Conservation (phyloP, 2,888 invertebrate genomes). For the Tipula lateralis region DNA sequence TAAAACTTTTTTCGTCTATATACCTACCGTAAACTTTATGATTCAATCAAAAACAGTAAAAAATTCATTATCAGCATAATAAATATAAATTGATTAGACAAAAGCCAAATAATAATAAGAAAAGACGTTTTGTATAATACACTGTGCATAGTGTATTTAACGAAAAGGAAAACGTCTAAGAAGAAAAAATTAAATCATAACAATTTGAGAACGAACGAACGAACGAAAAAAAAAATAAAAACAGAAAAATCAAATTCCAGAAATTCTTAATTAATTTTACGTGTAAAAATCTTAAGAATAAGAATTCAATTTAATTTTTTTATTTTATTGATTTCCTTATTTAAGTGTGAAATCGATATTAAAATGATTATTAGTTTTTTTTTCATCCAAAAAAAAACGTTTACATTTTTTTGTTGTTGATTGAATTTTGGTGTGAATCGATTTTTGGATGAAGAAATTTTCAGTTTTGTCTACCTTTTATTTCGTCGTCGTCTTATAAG, state of each 20-base stretch:
- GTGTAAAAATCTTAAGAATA: slow-evolving; percentile 20
- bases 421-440: not conserved
- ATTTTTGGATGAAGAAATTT: not conserved
- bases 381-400: not conserved
- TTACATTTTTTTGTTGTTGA: not conserved
- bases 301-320: slow-evolving; percentile 11
- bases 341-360: slow-evolving; percentile 21
- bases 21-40: slow-evolving; percentile 11
- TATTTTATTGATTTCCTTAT: slow-evolving; percentile 19
- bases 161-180: not conserved
- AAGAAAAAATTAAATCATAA: slow-evolving; percentile 7
- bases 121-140: not conserved
- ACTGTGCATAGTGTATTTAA: not conserved
- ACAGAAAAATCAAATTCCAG: slow-evolving; percentile 19
- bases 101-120: not conserved
- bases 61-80: slow-evolving; percentile 24
- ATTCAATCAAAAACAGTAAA: slow-evolving; percentile 24
- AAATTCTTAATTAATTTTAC: slow-evolving; percentile 24
- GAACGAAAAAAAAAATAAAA: not conserved
- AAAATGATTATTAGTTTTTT: slow-evolving; percentile 20
- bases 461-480: not conserved
- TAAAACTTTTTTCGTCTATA: not conserved
- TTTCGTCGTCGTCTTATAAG: not conserved
- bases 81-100: slow-evolving; percentile 24
- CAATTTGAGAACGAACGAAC: not conserved